A percentile compares a stretch with the other conserved stretches of the same genome.
Evolutionary conservation across 1,140 invertebrate genomes (phyloP).

Genomic region (Mactra quadrangularis): DNA sequence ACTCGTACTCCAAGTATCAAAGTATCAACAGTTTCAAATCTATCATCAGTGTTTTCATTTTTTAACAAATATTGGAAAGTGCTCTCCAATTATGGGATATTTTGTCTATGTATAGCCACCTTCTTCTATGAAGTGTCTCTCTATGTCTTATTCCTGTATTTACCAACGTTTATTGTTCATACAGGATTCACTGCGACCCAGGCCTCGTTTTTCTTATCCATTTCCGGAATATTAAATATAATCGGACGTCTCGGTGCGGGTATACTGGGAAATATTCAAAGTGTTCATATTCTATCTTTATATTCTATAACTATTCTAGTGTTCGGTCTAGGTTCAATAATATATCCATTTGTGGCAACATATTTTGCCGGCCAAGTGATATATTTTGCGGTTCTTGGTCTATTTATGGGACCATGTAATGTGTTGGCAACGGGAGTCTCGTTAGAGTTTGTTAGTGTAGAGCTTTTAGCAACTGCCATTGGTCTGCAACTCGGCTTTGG

Average conservation of each 20-base stretch:
- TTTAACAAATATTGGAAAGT: not conserved
- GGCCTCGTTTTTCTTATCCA: conserved; percentile 5
- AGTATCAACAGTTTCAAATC: not conserved
- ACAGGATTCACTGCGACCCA: not conserved
- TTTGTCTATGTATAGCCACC: conserved; percentile 18
- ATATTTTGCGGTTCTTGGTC: not conserved
- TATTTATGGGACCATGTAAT: conserved; percentile 10
- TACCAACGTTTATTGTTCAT: conserved; percentile 8
- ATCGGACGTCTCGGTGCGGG: conserved; percentile 1
- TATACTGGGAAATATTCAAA: not conserved
- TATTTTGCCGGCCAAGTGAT: not conserved
- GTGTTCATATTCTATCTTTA: not conserved
- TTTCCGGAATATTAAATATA: conserved; percentile 1
- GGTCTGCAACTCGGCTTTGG: not conserved
- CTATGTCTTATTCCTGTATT: conserved; percentile 19
- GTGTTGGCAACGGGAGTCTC: not conserved
- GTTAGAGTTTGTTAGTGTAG: not conserved
- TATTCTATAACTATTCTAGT: not conserved
- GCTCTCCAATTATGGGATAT: not conserved
- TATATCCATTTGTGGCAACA: conserved; percentile 3
- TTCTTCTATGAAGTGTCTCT: conserved; percentile 1
- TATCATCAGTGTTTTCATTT: not conserved
- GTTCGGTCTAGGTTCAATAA: not conserved
- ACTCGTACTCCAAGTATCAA: not conserved
- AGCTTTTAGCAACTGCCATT: not conserved